These are phyloP conservation scores for Rhinolophus sinicus DNA, from an alignment of 2,113 vertebrate species.

Conservation along the genomic window DNA sequence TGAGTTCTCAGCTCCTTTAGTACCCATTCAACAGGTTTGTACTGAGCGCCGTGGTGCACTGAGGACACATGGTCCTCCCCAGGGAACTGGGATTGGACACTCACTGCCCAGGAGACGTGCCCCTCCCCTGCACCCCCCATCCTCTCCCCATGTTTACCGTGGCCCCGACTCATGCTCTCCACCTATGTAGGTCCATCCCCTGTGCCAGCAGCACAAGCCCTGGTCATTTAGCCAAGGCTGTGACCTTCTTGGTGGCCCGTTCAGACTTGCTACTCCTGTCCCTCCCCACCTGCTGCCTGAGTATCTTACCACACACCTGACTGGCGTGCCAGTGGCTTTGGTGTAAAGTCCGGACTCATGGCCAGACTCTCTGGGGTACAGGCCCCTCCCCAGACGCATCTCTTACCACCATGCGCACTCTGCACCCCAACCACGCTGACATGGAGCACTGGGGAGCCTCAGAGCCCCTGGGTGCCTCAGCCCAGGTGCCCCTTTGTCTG, in stretches of 20 bases:
- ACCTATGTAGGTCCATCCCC: background rate
- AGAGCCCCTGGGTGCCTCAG: background rate
- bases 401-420: background rate
- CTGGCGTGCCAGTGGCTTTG: background rate
- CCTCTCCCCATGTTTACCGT: background rate
- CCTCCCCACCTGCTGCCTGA: background rate
- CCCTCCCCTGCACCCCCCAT: too few species aligned
- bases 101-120: background rate
- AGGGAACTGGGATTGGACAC: background rate
- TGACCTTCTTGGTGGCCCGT: background rate
- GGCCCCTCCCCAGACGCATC: background rate
- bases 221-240: background rate
- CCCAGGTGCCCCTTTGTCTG: background rate
- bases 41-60: background rate
- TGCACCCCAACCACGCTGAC: background rate
- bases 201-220: background rate
- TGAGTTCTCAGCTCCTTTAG: background rate
- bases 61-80: background rate
- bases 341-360: background rate
- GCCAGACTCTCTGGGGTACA: background rate
- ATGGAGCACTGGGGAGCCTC: background rate
- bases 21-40: too few species aligned
- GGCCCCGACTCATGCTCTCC: background rate
- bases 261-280: background rate
- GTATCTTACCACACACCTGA: background rate